A percentile compares a stretch with the other conserved stretches of the same genome.
Conservation (phyloP, 2,797 vertebrate species). For the Melanotaenia maccullochi region DNA sequence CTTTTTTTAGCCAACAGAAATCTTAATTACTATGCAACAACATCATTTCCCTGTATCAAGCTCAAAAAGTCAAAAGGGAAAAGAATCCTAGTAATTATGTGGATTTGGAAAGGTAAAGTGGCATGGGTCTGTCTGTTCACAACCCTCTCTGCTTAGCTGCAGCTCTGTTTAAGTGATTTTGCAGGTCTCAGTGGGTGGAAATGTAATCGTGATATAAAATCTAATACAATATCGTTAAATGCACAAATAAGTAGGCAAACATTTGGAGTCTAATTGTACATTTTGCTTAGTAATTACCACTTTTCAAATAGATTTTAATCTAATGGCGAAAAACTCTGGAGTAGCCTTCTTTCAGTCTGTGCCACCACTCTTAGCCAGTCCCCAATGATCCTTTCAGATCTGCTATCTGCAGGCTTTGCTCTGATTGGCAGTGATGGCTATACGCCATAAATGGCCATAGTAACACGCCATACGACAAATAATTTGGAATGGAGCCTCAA, state of each 20-base stretch:
- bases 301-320: conserved; percentile 17
- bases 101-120: conserved; percentile 16
- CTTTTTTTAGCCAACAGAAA: conserved; percentile 55
- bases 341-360: conserved; percentile 10
- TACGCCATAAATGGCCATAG: conserved; percentile 33
- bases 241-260: background rate
- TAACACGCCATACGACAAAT: conserved; percentile 35
- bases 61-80: conserved; percentile 15
- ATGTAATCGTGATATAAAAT: background rate
- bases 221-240: background rate
- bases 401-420: conserved; percentile 27
- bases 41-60: background rate
- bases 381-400: conserved; percentile 22
- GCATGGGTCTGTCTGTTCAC: conserved; percentile 32
- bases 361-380: background rate
- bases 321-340: conserved; percentile 8
- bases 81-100: conserved; percentile 25
- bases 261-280: background rate
- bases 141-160: conserved; percentile 13
- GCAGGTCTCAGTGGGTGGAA: background rate
- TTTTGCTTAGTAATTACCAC: background rate
- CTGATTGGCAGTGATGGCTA: conserved; percentile 26
- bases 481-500: conserved; percentile 33
- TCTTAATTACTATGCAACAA: conserved; percentile 32
- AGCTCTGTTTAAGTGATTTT: conserved; percentile 6